phyloP scores from a whole-genome alignment of 2,113 vertebrate genomes.

The Vombatus ursinus region DNA sequence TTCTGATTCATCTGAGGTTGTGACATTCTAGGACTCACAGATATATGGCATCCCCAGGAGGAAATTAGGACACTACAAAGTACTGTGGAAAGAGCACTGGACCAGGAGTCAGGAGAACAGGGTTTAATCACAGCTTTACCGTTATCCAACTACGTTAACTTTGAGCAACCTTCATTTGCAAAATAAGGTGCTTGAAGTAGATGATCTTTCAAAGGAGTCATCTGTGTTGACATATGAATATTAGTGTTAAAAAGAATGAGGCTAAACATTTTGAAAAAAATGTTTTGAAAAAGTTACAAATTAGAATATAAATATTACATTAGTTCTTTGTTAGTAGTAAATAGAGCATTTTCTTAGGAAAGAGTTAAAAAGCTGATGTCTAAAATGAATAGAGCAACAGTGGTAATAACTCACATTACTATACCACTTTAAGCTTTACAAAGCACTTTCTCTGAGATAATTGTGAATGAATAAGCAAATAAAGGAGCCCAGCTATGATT shows the following conservation, averaged over 20 bases:
- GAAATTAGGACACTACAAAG: neutral
- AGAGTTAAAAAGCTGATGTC: neutral
- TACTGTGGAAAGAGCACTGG: neutral
- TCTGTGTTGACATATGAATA: neutral
- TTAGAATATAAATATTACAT: neutral
- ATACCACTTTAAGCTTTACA: neutral
- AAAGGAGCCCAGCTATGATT: neutral
- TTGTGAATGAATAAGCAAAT: neutral
- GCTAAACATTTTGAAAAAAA: neutral
- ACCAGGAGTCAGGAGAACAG: neutral
- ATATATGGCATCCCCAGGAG: neutral
- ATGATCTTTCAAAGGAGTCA: neutral
- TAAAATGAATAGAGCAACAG: neutral
- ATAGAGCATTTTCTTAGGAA: neutral
- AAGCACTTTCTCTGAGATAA: neutral
- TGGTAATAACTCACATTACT: neutral
- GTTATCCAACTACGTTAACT: neutral
- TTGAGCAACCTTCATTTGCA: neutral
- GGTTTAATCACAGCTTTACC: neutral
- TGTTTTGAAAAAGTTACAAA: neutral
- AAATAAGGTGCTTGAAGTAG: neutral
- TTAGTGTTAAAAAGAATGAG: neutral
- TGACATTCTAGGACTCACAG: neutral
- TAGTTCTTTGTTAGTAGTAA: neutral
- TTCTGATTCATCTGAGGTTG: neutral